Conservation (phyloP, 2,113 vertebrate genomes). For the Cheilinus undulatus region DNA sequence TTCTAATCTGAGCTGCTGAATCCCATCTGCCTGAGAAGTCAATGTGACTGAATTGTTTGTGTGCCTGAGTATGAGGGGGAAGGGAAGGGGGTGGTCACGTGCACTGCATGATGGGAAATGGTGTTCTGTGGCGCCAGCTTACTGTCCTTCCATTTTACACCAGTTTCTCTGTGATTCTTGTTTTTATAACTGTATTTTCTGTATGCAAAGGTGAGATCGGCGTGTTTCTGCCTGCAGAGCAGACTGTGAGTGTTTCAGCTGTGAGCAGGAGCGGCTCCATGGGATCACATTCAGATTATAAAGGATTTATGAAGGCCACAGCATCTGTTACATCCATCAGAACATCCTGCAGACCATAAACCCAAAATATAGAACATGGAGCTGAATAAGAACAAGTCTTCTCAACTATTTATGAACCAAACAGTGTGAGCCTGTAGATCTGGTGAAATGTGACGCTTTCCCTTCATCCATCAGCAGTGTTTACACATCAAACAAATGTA, state of each 20-base stretch:
- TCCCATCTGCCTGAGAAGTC: constrained; percentile 71
- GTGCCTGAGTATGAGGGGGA: constrained; percentile 41
- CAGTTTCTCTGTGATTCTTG: constrained; percentile 1
- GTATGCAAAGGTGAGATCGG: neutral
- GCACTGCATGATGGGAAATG: constrained; percentile 78
- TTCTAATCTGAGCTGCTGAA: constrained; percentile 67
- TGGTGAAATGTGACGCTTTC: no score
- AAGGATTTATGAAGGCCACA: constrained; percentile 68
- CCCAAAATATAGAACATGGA: constrained; percentile 20
- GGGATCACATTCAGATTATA: constrained; percentile 71
- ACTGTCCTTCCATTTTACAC: constrained; percentile 79
- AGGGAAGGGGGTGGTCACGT: constrained; percentile 31
- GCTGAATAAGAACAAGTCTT: no score
- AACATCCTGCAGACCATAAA: constrained; percentile 14
- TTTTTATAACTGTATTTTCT: neutral
- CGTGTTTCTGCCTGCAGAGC: neutral
- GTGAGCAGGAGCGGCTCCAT: constrained; percentile 47
- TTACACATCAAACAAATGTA: no score
- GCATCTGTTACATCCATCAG: constrained; percentile 60
- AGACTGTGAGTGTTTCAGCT: constrained; percentile 20
- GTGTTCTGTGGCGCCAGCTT: constrained; percentile 51
- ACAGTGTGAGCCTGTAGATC: no score
- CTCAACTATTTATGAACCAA: no score
- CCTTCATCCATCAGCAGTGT: no score
- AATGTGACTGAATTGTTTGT: constrained; percentile 67